Evolutionary conservation across 2,888 invertebrate species (phyloP).

Genomic region (Cyclophora albipunctata): DNA sequence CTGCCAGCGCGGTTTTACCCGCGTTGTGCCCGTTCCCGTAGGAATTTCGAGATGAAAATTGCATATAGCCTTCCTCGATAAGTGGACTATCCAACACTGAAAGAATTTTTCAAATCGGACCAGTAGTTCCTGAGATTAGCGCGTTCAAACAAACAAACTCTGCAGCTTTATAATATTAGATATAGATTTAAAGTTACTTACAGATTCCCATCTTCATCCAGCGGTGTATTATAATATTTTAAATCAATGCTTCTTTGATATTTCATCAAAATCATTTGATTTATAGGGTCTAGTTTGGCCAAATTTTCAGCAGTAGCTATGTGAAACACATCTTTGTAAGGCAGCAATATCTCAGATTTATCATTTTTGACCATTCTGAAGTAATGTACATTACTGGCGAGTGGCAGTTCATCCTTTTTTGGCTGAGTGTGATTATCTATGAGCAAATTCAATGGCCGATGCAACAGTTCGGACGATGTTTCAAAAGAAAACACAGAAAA

Average conservation of each 20-base stretch:
- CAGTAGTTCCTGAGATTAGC: no score
- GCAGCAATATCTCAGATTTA: conserved; percentile 22
- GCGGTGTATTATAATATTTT: conserved; percentile 31
- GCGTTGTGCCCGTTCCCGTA: no score
- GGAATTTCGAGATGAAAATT: no score
- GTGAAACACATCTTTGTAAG: conserved; percentile 37
- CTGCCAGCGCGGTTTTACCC: no score
- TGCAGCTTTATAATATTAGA: no score
- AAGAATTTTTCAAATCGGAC: no score
- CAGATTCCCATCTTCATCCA: conserved; percentile 48
- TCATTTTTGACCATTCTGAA: conserved; percentile 18
- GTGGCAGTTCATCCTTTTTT: not conserved
- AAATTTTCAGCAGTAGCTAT: conserved; percentile 35
- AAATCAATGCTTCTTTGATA: conserved; percentile 46
- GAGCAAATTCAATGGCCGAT: no score
- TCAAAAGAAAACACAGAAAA: no score
- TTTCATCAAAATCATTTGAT: conserved; percentile 29
- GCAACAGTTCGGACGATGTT: no score
- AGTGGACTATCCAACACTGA: no score
- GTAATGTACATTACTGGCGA: not conserved
- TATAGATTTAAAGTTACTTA: conserved; percentile 34
- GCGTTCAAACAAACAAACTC: no score
- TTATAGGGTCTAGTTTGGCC: conserved; percentile 8
- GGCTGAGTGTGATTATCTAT: conserved; percentile 13
- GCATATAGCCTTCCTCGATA: no score